Evolutionary conservation across 2,888 invertebrate genomes (phyloP), one percentile per base, ranked within the genome.

Genomic region (Pollenia griseotomentosa): DNA sequence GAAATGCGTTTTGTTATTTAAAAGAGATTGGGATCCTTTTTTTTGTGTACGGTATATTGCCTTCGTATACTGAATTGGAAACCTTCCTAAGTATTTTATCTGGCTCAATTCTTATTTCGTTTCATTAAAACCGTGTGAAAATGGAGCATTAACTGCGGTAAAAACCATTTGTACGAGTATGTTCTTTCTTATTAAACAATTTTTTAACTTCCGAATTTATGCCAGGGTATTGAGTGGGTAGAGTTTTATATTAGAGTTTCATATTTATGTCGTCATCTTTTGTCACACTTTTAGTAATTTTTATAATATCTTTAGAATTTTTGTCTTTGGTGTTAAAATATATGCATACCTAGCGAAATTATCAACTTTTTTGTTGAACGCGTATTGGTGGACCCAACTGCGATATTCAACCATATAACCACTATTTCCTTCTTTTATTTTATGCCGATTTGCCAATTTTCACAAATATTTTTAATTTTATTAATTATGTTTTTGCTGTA

Each of bases 331-430:
- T 19, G 87, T 83, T 44, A 87, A 82, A 14, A 86, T 88, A 51
- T 75, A 90, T n/a, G 90, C 91, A 68, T 88, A 90, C 89, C 91
- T 89, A 44, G 90, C 90, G 59, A 90, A 91, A 73, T 91, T 90
- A 78, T 92, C 90, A 46, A 90, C 89, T 89, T 90, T 85, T 91
- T 91, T 88, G 89, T 89, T 16, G 90, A 91, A 42, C 90, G 70
- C 70, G 82, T 82, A 53, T 87, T 48, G 88, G 87, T 57, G 88
- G 88, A 10, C 87, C 88, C 42, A 88, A 57, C 19, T 86, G 84
- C 46, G 88, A 88, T 83, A 89, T 84, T 33, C 86, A 57, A 10
- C 87, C 87, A 40, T 61, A 73, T 57, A 86, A 84, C 19, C 48
- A 16, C 7, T 87, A 74, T 33, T 81, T 78, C 53, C 88, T 88